A percentile compares a stretch with the other conserved stretches of the same genome.
Conservation (phyloP, 2,888 invertebrate species). For the Sylvicola fuscatus region DNA sequence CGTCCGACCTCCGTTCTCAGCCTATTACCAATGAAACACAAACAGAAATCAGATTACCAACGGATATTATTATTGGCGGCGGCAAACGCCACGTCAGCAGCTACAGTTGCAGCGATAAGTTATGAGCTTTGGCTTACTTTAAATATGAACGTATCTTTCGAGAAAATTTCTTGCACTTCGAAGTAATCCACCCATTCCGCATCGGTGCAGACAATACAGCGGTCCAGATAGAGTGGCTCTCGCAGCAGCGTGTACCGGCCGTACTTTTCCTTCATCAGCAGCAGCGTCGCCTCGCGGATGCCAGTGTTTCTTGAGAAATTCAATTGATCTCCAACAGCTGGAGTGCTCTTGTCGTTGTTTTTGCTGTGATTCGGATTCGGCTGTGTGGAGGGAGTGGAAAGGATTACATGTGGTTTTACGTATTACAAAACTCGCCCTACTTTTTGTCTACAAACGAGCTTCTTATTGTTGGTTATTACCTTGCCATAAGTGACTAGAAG, state of each 20-base stretch:
- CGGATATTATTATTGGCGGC: background rate
- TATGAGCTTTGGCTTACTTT: slow-evolving; percentile 40
- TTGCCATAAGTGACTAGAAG: slow-evolving; percentile 82
- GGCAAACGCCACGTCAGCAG: background rate
- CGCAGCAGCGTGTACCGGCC: slow-evolving; percentile 68
- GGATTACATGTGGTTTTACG: slow-evolving; percentile 1
- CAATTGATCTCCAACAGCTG: slow-evolving; percentile 38
- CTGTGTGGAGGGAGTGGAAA: background rate
- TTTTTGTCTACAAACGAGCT: too few relatives aligned
- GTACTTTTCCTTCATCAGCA: slow-evolving; percentile 76
- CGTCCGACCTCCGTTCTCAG: slow-evolving; percentile 70
- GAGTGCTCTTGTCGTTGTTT: slow-evolving; percentile 34
- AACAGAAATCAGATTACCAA: background rate
- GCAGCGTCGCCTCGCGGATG: slow-evolving; percentile 68
- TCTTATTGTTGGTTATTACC: too few relatives aligned
- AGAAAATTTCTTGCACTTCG: slow-evolving; percentile 82
- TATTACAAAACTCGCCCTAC: too few relatives aligned
- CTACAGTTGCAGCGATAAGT: background rate
- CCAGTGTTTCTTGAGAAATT: slow-evolving; percentile 53
- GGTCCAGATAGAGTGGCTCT: slow-evolving; percentile 78
- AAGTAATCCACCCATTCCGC: slow-evolving; percentile 86
- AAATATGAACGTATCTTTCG: slow-evolving; percentile 84
- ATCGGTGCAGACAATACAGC: slow-evolving; percentile 74
- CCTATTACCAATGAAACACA: slow-evolving; percentile 30
- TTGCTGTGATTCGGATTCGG: too few relatives aligned